Evolutionary conservation across 2,888 invertebrate genomes (phyloP), one percentile per base, ranked within the genome.

Genomic region (Xylocampa areola): DNA sequence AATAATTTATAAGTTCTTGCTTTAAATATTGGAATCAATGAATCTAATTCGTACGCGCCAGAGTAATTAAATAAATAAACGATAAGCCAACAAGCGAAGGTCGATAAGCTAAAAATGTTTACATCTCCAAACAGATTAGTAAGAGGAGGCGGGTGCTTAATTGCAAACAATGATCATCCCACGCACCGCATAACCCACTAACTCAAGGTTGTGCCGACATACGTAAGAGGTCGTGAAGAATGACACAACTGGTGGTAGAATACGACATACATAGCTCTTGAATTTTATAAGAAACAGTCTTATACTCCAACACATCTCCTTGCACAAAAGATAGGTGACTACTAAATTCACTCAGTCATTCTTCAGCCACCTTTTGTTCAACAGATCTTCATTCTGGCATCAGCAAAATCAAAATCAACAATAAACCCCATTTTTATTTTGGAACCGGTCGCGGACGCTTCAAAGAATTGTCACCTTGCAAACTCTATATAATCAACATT

Each of bases 131-230:
- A 43, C 30, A 35, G 25, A 35, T 66, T 45, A 35, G 33, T 50
- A 30, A 29, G 68, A 53, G 40, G 19, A 55, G 54, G 68, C 45
- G 54, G 54, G 41, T 45, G 14, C 41, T 64, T 64, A 61, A 67
- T 59, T 50, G 32, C 63, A 45, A 68, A 73, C 74, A 73, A 73
- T 73, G 59, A 47, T 50, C 71, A 63, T 62, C 71, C 71, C 65
- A 73, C 73, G 68, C 67, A 8, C 17, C 35, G 41, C 41, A 29
- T 52, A 52, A 41, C 45, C 40, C 41, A 60, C 52, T 39, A 58
- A 33, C 30, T 21, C 59, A 68, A 68, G 68, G 64, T 62, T 62
- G 62, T 68, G 55, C 51, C 54, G 54, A 67, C 68, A 43, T 52
- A 41, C 58, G 66, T 70, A 66, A 65, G 66, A 57, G 58, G 40